Percentiles rank a stretch among this genome's conserved stretches.
Evolutionary conservation across 2,797 vertebrate species (phyloP).

Genomic region (Danio jaintianensis): DNA sequence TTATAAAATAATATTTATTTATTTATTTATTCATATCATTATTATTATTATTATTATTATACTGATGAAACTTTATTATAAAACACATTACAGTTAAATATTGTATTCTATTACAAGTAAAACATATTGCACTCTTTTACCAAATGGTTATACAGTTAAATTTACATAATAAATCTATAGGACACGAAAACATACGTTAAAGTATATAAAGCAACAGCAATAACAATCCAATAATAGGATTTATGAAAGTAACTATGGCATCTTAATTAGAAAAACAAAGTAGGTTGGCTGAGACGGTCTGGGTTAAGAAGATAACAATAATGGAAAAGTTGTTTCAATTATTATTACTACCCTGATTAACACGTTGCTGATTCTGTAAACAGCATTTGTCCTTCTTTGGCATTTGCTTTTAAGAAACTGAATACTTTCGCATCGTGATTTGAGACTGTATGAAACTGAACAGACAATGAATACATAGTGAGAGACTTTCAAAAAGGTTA

Average conservation of each 20-base stretch:
- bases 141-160: neutral
- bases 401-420: neutral
- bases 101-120: too few relatives aligned
- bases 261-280: neutral
- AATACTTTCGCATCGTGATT: neutral
- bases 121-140: neutral
- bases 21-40: too few relatives aligned
- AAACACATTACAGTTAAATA: too few relatives aligned
- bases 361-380: neutral
- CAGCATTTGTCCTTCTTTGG: neutral
- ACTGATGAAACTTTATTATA: neutral
- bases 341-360: neutral
- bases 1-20: too few relatives aligned
- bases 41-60: neutral
- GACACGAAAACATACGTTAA: neutral
- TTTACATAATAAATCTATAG: neutral
- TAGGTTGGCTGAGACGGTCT: neutral
- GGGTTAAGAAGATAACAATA: neutral
- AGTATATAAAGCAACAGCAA: neutral
- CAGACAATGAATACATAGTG: neutral
- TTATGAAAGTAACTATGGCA: neutral
- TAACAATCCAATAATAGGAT: neutral
- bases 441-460: neutral
- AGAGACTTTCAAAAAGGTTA: constrained; percentile 1
- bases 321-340: neutral